Conservation (phyloP, 2,113 vertebrate species). For the Sphaerodactylus townsendi region DNA sequence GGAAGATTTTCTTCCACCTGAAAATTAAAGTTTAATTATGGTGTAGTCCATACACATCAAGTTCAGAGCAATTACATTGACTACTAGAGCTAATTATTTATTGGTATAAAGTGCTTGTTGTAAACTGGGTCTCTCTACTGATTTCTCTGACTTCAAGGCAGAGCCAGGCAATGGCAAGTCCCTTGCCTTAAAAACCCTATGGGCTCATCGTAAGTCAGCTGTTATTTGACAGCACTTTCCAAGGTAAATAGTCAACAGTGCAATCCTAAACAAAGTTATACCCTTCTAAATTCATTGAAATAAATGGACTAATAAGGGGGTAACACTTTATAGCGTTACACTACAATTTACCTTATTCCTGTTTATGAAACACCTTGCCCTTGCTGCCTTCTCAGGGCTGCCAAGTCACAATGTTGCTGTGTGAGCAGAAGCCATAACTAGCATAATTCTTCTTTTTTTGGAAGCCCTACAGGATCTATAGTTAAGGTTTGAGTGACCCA, state of each 20-base stretch:
- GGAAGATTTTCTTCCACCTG: conserved; percentile 23
- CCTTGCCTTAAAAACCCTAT: no score
- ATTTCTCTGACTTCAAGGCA: not conserved
- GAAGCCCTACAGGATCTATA: not conserved
- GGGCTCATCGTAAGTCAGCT: no score
- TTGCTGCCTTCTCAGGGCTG: not conserved
- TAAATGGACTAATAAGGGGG: no score
- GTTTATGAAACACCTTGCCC: not conserved
- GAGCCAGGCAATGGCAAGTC: not conserved
- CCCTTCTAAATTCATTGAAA: no score
- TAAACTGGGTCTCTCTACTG: not conserved
- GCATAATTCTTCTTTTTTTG: not conserved
- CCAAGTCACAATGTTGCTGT: not conserved
- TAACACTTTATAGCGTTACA: no score
- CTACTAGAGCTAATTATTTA: not conserved
- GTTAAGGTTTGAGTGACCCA: not conserved
- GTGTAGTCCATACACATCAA: not conserved
- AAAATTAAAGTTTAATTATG: not conserved
- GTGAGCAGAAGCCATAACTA: not conserved
- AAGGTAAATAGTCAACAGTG: not conserved
- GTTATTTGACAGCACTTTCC: no score
- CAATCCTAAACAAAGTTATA: no score
- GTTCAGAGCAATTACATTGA: conserved; percentile 9
- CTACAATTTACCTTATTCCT: not conserved
- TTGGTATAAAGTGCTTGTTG: not conserved